Base-by-base conservation (phyloP, 2,888 invertebrate genomes). In the Pantelozetes paolii region DNA sequence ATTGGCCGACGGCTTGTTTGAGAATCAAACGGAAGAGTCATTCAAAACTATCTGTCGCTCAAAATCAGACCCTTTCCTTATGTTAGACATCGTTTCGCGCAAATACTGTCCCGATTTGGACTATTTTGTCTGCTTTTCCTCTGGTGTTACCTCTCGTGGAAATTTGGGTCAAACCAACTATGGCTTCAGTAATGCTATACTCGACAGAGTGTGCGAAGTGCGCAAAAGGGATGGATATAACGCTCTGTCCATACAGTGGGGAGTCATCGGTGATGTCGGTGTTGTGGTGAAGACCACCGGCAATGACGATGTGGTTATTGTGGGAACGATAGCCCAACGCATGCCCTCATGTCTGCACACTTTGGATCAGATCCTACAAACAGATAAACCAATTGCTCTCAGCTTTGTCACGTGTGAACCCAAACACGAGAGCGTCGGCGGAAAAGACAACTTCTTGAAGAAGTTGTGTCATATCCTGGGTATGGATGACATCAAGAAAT, bases 81-180 rank as follows among this genome's bases (percentile, higher is more conserved):
- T 89, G 79, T 83, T 99, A 79, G 98, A 99, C 82, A 82, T 82
- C 36, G 89, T 88, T 15, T 90, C 93, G 0, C 88, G 96, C 75
- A 85, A 86, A 78, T 81, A 89, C 75, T 92, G 93, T 79, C 89
- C 90, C 0, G 87, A 89, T 78, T 83, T 83, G 78, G 94, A 95
- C 80, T 90, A 94, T 85, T 99, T 98, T 82, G 94, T 98, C 71
- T 91, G 88, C 75, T 99, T 97, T 86, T 98, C 98, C 48, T 95
- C 95, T 67, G 91, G 98, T 75, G 92, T 94, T 40, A 95, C 96
- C 83, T 97, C 97, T 15, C 89, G 96, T 79, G 98, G 98, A 76
- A 97, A 98, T 84, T 88, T 91, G 71, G 98, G 98, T 2, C 98
- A 99, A 85, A 88, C 90, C 76, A 99, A 98, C 85, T 99, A 99